phyloP scores from a whole-genome alignment of 2,888 invertebrate species.

The Uropetala carovei region DNA sequence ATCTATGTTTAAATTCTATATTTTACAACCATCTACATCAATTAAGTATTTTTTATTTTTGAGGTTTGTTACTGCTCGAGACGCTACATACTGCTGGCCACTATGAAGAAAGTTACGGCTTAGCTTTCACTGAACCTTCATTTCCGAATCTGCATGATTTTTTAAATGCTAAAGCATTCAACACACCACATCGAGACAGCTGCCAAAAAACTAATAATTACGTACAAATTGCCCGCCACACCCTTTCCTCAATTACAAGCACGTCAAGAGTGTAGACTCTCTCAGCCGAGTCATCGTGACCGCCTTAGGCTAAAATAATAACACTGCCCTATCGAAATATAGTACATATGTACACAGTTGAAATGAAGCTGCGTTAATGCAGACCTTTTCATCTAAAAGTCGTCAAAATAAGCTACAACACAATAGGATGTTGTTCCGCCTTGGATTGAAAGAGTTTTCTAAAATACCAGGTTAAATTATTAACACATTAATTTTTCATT shows the following conservation, averaged over 20 bases:
- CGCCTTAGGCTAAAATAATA: background rate
- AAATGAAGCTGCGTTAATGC: background rate
- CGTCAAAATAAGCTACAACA: background rate
- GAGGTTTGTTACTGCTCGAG: background rate
- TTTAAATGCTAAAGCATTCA: background rate
- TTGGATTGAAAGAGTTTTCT: no score
- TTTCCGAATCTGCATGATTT: background rate
- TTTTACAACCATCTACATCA: background rate
- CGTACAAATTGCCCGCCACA: background rate
- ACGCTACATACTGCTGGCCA: background rate
- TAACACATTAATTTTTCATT: no score
- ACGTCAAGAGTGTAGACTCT: background rate
- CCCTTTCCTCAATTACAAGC: background rate
- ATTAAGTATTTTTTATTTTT: background rate
- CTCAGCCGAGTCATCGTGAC: background rate
- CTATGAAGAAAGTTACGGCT: background rate
- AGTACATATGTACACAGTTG: background rate
- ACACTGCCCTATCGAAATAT: background rate
- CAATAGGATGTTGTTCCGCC: no score
- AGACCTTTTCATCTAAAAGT: background rate
- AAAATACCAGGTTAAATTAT: no score
- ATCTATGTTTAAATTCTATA: background rate
- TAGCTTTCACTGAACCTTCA: background rate
- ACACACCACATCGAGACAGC: background rate
- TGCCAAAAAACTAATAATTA: constrained; percentile 18